Conservation (phyloP, 2,797 vertebrate species). For the Urosaurus nigricauda region DNA sequence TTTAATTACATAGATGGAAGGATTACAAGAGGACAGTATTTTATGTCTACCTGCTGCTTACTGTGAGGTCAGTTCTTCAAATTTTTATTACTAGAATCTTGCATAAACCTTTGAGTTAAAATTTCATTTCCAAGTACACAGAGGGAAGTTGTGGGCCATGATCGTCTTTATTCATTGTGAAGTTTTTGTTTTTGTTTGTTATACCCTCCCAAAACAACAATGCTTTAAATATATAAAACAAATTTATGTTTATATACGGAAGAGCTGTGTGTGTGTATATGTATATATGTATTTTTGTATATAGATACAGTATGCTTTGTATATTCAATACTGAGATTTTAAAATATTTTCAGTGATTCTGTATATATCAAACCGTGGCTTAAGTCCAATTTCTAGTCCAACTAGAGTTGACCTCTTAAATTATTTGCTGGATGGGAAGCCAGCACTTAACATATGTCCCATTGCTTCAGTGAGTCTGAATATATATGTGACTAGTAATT, state of each 20-base stretch:
- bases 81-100: conserved; percentile 97
- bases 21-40: conserved; percentile 99
- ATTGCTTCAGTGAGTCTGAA: no score
- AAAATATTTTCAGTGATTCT: conserved; percentile 65
- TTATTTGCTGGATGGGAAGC: no score
- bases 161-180: conserved; percentile 83
- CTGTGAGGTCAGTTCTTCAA: conserved; percentile 99
- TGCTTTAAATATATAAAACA: conserved; percentile 67
- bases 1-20: conserved; percentile 99
- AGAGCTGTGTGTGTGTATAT: conserved; percentile 77
- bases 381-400: no score
- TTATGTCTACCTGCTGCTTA: conserved; percentile 99
- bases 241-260: conserved; percentile 50
- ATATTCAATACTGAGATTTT: conserved; percentile 68
- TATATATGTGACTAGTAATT: no score
- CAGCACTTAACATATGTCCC: no score
- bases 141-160: conserved; percentile 87
- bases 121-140: conserved; percentile 86
- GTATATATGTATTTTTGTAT: conserved; percentile 67
- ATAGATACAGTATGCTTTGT: conserved; percentile 74
- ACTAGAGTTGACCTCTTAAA: no score
- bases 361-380: conserved; percentile 61
- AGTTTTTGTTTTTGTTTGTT: conserved; percentile 79
- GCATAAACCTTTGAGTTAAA: conserved; percentile 87
- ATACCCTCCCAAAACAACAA: conserved; percentile 74